Base-by-base conservation (phyloP, 2,797 vertebrate genomes). In the Luscinia luscinia region DNA sequence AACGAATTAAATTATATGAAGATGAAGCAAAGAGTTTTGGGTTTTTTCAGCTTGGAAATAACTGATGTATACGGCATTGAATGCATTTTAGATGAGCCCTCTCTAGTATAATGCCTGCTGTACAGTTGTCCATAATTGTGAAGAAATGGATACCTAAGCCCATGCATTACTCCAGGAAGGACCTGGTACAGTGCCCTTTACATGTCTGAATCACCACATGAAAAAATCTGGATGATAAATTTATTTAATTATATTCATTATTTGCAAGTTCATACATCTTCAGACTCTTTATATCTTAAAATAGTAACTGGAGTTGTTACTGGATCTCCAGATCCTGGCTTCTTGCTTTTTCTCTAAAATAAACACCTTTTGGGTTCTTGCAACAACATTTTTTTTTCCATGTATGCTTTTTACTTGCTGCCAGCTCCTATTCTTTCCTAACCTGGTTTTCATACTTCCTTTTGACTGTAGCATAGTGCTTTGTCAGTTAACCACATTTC, bases 401-500 rank as follows among this genome's bases (percentile, higher is more conserved):
- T 52, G 11, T 55, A 52, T 57, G 21, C 6, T 86, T 75, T 89
- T 89, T 84, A 36, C 26, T 78, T 8, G 4, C 18, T 84, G 78
- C 28, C 74, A 88, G 12, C 38, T 81, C 48, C 45, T 80, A 16
- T 92, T 90, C 61, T 89, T 94, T 92, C 84, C 67, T 62, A 90
- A 79, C 51, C 62, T 70, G 48, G 9, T 27, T 84, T 30, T 88
- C 38, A 49, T 78, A 43, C 74, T 84, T 93, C 66, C 85, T 93
- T 90, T 86, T 88, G 41, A 88, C 63, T 92, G 59, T 15, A 80
- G 23, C 23, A 23, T 11, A 49, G 34, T 46, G 34, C 52, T 95
- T 92, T 96, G 55, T 74, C 66, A 59, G 58, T 91, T 81, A 86
- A 78, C 55, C 46, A 76, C 54, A 61, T 84, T 93, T 97, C 80